Evolutionary conservation across 2,113 vertebrate genomes (phyloP), one percentile per base, ranked within the genome.

Genomic region (Paedocypris sp.): DNA sequence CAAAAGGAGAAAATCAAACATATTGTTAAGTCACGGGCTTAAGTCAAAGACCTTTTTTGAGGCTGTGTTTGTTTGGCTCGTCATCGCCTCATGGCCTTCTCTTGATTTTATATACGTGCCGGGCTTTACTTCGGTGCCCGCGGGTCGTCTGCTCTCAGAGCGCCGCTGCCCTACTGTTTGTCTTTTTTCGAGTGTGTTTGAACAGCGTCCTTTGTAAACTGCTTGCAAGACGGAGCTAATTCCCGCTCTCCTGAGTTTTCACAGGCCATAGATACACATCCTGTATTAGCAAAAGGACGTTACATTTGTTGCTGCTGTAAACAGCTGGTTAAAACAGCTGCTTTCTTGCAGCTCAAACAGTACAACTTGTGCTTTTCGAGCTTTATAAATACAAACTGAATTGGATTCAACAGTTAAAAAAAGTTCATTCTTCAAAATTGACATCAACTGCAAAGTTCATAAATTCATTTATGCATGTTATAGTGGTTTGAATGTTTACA

Each of bases 61-160:
- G 66, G 42, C 32, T 62, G 54, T 60, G 41, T 68, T 56, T 67
- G 49, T 62, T 67, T 15, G 42, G 33, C 33, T 39, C 41, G 26
- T 19, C 7, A 3, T 38, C 22, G 64, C 35, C 41, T 64, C 7
- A 41, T 47, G 36, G 31, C 41, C 36, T 11, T 23, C 41, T 13
- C 38, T 67, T 41, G 26, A 18, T 23, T 67, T 19, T 49, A 1
- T 25, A 18, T 23, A 33, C 16, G 41, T 61, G 58, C 54, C 58
- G 29, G 49, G 41, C 36, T 31, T 46, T 42, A 10, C 31, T 29
- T 42, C 47, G 26, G 28, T 26, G 47, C 25, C 43, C 33, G 23
- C 11, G 56, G 15, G 18, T 60, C 35, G 13, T 54, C 36, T 43
- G 47, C 33, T 35, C 26, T 31, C 38, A 26, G 33, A 29, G 39